phyloP scores from a whole-genome alignment of 2,888 invertebrate species.

The Chaitophorus viminalis region DNA sequence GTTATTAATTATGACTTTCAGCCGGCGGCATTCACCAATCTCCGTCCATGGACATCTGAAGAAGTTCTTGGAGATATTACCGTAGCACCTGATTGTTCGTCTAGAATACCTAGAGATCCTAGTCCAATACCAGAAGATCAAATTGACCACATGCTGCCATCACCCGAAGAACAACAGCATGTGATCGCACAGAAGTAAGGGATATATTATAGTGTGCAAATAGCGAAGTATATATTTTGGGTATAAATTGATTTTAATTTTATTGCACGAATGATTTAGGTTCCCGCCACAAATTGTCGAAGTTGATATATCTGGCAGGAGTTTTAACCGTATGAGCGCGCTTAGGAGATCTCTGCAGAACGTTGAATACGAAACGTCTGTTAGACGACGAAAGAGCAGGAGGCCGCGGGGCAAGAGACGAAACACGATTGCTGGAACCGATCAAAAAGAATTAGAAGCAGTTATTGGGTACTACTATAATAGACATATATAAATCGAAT shows the following conservation, averaged over 20 bases:
- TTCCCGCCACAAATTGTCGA: slow-evolving; percentile 89
- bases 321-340: slow-evolving; percentile 89
- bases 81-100: slow-evolving; percentile 80
- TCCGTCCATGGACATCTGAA: slow-evolving; percentile 85
- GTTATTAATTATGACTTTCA: slow-evolving; percentile 67
- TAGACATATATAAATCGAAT: background rate
- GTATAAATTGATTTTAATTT: background rate
- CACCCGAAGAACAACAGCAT: slow-evolving; percentile 86
- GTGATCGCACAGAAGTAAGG: slow-evolving; percentile 84
- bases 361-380: slow-evolving; percentile 65
- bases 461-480: slow-evolving; percentile 85
- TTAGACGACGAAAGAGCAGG: slow-evolving; percentile 75
- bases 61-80: slow-evolving; percentile 86
- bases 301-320: slow-evolving; percentile 87
- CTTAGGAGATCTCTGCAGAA: slow-evolving; percentile 83
- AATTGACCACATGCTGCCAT: slow-evolving; percentile 82
- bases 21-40: slow-evolving; percentile 83
- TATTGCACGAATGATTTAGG: slow-evolving; percentile 67
- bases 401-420: slow-evolving; percentile 85
- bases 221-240: background rate
- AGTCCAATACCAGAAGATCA: slow-evolving; percentile 66
- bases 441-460: slow-evolving; percentile 89
- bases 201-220: slow-evolving; percentile 19
- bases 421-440: slow-evolving; percentile 90
- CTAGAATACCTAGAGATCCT: slow-evolving; percentile 71